Conservation (phyloP, 2,797 vertebrate genomes). For the Anisognathus igniventris region DNA sequence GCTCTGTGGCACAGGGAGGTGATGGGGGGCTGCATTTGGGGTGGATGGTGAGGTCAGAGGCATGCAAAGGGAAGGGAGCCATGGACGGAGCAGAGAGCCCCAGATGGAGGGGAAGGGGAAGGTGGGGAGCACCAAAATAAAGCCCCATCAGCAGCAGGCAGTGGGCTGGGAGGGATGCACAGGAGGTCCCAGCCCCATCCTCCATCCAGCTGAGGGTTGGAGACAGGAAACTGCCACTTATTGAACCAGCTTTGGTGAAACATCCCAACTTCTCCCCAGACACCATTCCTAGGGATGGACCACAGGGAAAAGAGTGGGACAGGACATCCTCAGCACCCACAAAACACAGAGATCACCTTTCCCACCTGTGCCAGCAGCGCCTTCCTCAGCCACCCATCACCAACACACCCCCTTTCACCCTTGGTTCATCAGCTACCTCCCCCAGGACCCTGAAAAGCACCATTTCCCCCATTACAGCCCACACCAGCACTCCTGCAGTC, state of each 20-base stretch:
- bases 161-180: fast-evolving
- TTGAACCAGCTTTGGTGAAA: fast-evolving
- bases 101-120: neutral
- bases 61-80: neutral
- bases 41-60: fast-evolving
- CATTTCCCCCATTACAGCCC: fast-evolving
- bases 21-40: neutral
- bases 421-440: neutral
- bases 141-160: neutral
- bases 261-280: neutral
- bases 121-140: neutral
- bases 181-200: neutral
- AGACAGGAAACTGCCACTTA: neutral
- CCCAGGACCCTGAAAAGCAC: neutral
- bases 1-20: fast-evolving
- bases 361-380: neutral
- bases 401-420: fast-evolving
- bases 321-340: neutral
- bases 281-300: fast-evolving
- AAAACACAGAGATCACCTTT: fast-evolving
- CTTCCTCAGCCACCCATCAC: neutral
- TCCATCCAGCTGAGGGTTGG: neutral
- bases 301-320: neutral
- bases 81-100: neutral
- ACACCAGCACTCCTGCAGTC: neutral